phyloP scores from a whole-genome alignment of 2,888 invertebrate species.

The Drymonia ruficornis region DNA sequence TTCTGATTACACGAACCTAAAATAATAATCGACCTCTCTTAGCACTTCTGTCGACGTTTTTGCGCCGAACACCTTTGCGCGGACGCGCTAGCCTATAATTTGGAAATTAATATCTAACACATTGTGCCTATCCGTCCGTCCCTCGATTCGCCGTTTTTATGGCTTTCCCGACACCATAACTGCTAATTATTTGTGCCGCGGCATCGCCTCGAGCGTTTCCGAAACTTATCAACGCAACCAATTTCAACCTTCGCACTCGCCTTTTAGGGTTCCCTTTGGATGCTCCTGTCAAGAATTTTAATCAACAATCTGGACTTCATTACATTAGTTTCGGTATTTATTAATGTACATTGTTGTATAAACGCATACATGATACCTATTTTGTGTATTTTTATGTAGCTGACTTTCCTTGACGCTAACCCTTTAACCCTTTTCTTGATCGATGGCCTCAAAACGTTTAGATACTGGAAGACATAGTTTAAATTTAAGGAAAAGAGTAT shows the following conservation, averaged over 20 bases:
- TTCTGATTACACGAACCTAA: conserved; percentile 70
- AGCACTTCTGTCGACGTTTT: conserved; percentile 81
- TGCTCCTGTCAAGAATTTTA: conserved; percentile 30
- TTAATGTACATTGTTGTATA: neutral
- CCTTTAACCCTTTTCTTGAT: no score
- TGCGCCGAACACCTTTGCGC: conserved; percentile 73
- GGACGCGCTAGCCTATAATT: conserved; percentile 74
- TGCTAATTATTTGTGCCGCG: conserved; percentile 69
- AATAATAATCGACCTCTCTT: conserved; percentile 78
- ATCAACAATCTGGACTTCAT: conserved; percentile 47
- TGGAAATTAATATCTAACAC: conserved; percentile 83
- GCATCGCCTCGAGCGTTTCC: conserved; percentile 61
- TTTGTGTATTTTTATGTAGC: neutral
- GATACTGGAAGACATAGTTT: no score
- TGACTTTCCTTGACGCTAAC: neutral
- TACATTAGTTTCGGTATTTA: conserved; percentile 29
- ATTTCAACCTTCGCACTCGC: conserved; percentile 39
- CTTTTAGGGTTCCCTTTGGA: conserved; percentile 35
- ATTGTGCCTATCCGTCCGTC: conserved; percentile 77
- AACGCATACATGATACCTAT: neutral
- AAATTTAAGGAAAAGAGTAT: no score
- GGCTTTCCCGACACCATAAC: conserved; percentile 72
- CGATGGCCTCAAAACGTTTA: no score
- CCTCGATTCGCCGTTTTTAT: conserved; percentile 77
- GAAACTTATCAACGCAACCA: conserved; percentile 33